phyloP scores from a whole-genome alignment of 2,113 vertebrate species.

The Eptesicus fuscus region DNA sequence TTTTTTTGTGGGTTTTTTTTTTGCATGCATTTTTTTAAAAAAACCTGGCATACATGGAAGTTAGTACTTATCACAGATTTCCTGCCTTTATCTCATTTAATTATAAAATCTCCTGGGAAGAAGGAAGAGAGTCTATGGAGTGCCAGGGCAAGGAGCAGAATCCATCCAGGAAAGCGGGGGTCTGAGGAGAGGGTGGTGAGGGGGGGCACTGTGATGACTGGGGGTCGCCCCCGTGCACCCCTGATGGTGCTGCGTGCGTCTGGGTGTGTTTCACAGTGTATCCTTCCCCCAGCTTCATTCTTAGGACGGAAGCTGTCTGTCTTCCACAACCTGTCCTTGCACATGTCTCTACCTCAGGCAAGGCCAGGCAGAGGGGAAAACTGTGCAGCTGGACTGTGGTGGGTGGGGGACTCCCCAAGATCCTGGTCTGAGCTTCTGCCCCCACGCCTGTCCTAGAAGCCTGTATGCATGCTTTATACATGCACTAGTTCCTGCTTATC shows the following conservation, averaged over 20 bases:
- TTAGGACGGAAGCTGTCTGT: not conserved
- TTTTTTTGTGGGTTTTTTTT: not conserved
- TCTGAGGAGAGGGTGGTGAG: not conserved
- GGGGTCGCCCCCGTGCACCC: not conserved
- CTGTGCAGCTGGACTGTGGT: rapidly evolving
- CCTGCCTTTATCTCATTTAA: slow-evolving; percentile 59
- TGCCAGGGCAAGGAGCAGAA: not conserved
- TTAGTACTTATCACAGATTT: slow-evolving; percentile 61
- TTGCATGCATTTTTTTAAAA: not conserved
- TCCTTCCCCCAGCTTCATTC: not conserved
- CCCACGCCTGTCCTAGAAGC: not conserved
- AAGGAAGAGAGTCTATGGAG: not conserved
- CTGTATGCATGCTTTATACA: not conserved
- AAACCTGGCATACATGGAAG: slow-evolving; percentile 45
- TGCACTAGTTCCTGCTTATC: not conserved
- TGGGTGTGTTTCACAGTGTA: not conserved
- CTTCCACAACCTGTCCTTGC: not conserved
- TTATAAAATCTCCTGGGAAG: slow-evolving; percentile 53
- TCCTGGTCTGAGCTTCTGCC: too few relatives aligned
- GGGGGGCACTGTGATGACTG: rapidly evolving
- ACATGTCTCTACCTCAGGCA: not conserved
- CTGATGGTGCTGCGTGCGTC: not conserved
- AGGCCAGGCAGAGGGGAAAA: not conserved
- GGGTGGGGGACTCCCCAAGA: not conserved
- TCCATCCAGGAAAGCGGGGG: not conserved